A percentile compares a stretch with the other conserved stretches of the same genome.
phyloP scores from a whole-genome alignment of 2,113 vertebrate genomes.

The Emydura subglobosa region DNA sequence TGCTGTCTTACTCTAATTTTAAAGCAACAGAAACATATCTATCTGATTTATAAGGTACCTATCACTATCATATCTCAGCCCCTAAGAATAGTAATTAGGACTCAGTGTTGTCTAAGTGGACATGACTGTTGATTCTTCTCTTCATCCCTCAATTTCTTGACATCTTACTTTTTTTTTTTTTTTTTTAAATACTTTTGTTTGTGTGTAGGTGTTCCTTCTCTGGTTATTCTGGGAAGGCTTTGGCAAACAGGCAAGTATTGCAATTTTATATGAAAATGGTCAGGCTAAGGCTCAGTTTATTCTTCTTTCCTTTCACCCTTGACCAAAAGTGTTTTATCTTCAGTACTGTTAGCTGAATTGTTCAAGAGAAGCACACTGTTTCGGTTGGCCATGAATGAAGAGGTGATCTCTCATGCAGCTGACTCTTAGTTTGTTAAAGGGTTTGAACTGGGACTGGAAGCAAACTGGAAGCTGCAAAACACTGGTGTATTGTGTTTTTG shows the following conservation, averaged over 20 bases:
- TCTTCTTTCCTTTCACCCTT: slow-evolving; percentile 10
- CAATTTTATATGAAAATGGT: slow-evolving; percentile 10
- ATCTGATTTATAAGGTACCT: slow-evolving; percentile 36
- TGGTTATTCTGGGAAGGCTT: neutral
- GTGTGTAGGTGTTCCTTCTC: neutral
- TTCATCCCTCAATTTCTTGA: neutral
- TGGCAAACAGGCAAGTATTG: slow-evolving; percentile 14
- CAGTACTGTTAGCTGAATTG: fast-evolving
- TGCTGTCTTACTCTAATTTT: slow-evolving; percentile 5
- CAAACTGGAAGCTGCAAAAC: neutral
- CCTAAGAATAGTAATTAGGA: slow-evolving; percentile 4
- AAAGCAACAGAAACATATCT: slow-evolving; percentile 29
- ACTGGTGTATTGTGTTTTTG: neutral
- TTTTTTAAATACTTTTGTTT: neutral
- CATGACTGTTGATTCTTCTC: neutral
- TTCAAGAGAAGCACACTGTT: neutral
- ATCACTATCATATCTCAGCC: slow-evolving; percentile 9
- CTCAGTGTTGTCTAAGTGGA: neutral
- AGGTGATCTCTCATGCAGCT: neutral
- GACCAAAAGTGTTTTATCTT: slow-evolving; percentile 35
- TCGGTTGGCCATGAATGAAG: slow-evolving; percentile 17
- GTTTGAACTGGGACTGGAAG: neutral
- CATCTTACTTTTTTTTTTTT: neutral
- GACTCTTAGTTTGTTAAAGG: neutral
- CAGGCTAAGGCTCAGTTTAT: neutral